phyloP scores from a whole-genome alignment of 2,888 invertebrate species.

The Thymelicus lineola region DNA sequence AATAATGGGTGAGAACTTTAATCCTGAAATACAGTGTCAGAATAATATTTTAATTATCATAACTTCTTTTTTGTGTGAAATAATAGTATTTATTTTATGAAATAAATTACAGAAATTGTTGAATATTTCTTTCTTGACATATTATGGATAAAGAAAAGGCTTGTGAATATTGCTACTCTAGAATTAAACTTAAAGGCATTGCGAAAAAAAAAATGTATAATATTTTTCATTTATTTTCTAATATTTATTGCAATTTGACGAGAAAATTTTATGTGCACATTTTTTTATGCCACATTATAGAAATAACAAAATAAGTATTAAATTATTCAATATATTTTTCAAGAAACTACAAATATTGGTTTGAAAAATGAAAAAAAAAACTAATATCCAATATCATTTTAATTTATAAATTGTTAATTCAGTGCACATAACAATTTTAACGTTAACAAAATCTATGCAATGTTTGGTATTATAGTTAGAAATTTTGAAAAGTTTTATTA shows the following conservation, averaged over 20 bases:
- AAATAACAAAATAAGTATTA: no score
- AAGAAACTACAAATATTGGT: no score
- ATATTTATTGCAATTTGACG: slow-evolving; percentile 15
- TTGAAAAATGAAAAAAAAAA: no score
- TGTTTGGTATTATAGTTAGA: slow-evolving; percentile 9
- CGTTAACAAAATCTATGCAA: slow-evolving; percentile 21
- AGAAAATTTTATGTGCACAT: slow-evolving; percentile 28
- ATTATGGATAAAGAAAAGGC: slow-evolving; percentile 54
- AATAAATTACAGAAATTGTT: neutral
- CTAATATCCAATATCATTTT: neutral
- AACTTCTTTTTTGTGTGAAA: neutral
- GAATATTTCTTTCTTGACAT: neutral
- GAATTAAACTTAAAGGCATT: slow-evolving; percentile 41
- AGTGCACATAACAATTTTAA: slow-evolving; percentile 15
- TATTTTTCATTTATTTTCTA: slow-evolving; percentile 23
- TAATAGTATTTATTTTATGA: no score
- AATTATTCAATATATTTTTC: no score
- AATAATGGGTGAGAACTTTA: neutral
- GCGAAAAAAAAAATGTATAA: slow-evolving; percentile 42
- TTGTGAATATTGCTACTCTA: slow-evolving; percentile 72
- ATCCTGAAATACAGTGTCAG: no score
- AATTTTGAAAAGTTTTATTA: slow-evolving; percentile 33
- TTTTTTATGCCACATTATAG: neutral
- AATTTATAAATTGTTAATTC: neutral
- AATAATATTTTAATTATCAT: no score